phyloP scores from a whole-genome alignment of 2,797 vertebrate species.

The Channallabes apus region DNA sequence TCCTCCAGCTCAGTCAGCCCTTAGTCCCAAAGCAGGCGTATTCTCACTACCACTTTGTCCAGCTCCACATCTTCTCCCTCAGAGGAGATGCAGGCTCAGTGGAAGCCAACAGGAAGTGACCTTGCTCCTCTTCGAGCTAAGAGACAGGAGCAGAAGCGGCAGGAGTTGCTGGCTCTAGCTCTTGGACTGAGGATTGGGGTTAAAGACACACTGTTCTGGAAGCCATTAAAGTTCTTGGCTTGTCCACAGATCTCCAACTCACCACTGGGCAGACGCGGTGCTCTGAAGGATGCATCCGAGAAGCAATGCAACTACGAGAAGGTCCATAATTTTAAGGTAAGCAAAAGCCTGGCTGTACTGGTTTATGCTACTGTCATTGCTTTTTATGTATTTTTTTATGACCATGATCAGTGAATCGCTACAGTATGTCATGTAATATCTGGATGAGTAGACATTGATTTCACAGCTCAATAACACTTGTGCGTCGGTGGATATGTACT shows the following conservation, averaged over 20 bases:
- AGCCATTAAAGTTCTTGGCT: constrained; percentile 95
- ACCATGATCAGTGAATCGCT: neutral
- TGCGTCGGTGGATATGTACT: neutral
- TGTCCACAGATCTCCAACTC: constrained; percentile 94
- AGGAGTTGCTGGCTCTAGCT: constrained; percentile 90
- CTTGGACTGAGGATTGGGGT: constrained; percentile 89
- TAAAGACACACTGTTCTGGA: constrained; percentile 86
- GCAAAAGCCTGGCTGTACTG: neutral
- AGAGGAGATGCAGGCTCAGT: constrained; percentile 75
- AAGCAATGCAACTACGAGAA: constrained; percentile 96
- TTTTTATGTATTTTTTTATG: neutral
- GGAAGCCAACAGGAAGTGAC: constrained; percentile 77
- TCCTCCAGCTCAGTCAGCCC: constrained; percentile 53
- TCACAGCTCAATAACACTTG: constrained; percentile 12
- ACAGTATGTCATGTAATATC: neutral
- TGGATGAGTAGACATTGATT: neutral
- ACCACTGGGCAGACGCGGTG: constrained; percentile 86
- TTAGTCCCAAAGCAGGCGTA: constrained; percentile 53
- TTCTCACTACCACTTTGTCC: constrained; percentile 37
- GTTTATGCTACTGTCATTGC: neutral
- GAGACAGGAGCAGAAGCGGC: constrained; percentile 81
- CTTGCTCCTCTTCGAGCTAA: constrained; percentile 79
- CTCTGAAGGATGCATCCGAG: constrained; percentile 85
- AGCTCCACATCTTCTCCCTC: constrained; percentile 47
- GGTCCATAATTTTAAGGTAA: constrained; percentile 99